Evolutionary conservation across 1,140 invertebrate genomes (phyloP).

Genomic region (Dufourea novaeangliae): DNA sequence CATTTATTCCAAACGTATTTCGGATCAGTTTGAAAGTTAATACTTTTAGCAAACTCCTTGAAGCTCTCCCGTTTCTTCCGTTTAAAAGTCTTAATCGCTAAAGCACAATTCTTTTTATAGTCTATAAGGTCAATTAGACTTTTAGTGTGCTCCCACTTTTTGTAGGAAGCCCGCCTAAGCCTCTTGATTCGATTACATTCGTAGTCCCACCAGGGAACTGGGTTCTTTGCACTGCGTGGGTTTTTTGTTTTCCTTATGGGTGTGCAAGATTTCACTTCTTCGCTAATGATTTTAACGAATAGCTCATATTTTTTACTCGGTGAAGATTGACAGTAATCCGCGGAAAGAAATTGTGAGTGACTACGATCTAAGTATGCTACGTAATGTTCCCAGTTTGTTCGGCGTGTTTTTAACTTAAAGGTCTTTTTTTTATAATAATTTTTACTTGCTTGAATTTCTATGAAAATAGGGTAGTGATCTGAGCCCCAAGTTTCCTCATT

Average conservation of each 20-base stretch:
- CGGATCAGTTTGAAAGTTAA: neutral
- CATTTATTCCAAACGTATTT: slow-evolving; percentile 40
- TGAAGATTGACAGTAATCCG: neutral
- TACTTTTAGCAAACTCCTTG: slow-evolving; percentile 22
- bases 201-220: neutral
- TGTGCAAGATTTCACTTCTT: neutral
- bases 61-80: slow-evolving; percentile 1
- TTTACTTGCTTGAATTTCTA: too few species aligned
- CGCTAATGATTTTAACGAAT: neutral
- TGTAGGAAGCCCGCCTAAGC: neutral
- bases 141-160: slow-evolving; percentile 21
- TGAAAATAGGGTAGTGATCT: too few species aligned
- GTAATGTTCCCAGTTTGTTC: too few species aligned
- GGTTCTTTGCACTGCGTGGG: too few species aligned
- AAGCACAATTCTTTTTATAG: neutral
- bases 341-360: neutral
- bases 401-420: neutral
- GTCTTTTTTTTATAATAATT: neutral
- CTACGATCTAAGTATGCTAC: neutral
- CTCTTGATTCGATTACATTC: slow-evolving; percentile 7
- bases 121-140: neutral
- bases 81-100: neutral
- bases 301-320: neutral
- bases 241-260: neutral
- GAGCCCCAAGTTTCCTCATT: slow-evolving; percentile 35